Evolutionary conservation across 2,113 vertebrate species (phyloP).

Genomic region (Nothocercus julius): DNA sequence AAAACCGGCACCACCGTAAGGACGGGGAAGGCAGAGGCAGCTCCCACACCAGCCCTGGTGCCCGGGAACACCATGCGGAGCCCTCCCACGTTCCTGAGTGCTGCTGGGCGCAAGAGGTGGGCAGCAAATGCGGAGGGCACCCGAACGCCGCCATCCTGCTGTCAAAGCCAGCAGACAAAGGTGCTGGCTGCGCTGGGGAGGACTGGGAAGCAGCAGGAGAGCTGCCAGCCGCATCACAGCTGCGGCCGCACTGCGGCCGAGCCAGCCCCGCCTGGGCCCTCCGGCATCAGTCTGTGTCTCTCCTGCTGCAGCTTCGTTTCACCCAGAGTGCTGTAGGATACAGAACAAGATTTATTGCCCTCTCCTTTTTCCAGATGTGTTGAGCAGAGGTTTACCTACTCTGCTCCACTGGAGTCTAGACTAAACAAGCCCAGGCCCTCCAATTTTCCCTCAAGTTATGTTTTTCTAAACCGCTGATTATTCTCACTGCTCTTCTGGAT

Average conservation of each 20-base stretch:
- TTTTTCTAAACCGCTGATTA: not conserved
- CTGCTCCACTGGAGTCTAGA: accelerated
- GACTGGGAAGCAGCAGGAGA: not conserved
- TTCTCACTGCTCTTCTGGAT: not conserved
- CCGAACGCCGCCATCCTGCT: not conserved
- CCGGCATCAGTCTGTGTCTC: not conserved
- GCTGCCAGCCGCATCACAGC: not conserved
- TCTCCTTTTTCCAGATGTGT: not conserved
- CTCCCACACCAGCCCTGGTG: not conserved
- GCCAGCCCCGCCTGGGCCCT: not conserved
- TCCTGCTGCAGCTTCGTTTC: not conserved
- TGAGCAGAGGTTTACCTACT: not conserved
- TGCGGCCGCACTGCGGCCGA: not conserved
- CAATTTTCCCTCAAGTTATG: not conserved
- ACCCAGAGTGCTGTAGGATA: not conserved
- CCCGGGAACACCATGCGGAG: not conserved
- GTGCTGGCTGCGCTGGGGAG: accelerated
- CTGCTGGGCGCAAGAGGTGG: not conserved
- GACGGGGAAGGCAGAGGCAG: not conserved
- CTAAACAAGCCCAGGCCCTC: not conserved
- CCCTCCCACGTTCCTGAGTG: accelerated
- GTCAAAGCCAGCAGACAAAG: not conserved
- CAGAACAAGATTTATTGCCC: not conserved
- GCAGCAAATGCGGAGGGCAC: not conserved
- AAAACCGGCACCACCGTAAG: not conserved